These are phyloP conservation scores for Apantesis nais DNA, from an alignment of 2,888 invertebrate genomes.

Conservation along the genomic window DNA sequence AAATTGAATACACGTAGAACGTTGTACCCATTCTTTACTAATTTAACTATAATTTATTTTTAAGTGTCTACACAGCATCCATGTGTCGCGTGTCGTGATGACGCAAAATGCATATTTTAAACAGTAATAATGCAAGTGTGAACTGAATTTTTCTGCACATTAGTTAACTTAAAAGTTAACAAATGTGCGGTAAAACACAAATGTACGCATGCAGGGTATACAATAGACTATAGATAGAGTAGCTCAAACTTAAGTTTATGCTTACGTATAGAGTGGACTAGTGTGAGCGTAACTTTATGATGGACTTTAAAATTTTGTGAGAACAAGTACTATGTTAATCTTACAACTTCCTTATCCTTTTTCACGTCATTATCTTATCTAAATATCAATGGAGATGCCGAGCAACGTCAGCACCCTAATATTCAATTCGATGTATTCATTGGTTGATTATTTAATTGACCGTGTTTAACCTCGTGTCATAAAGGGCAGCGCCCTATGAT, in stretches of 20 bases:
- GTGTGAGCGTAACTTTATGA: neutral
- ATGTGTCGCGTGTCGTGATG: neutral
- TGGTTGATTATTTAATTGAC: constrained; percentile 72
- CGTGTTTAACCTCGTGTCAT: constrained; percentile 63
- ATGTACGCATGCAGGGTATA: neutral
- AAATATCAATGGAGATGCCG: constrained; percentile 2
- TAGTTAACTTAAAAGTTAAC: neutral
- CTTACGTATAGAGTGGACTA: neutral
- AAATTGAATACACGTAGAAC: neutral
- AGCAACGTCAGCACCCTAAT: constrained; percentile 4
- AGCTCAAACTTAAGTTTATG: neutral
- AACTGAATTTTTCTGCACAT: neutral
- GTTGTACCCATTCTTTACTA: neutral
- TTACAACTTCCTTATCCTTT: neutral
- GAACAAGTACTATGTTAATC: neutral
- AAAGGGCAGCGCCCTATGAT: constrained; percentile 69
- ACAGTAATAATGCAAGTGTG: neutral
- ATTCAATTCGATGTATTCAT: constrained; percentile 23
- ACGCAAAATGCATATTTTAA: no score
- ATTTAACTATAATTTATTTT: neutral
- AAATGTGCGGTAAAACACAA: no score
- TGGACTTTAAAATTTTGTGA: neutral
- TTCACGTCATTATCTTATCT: neutral
- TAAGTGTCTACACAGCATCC: neutral
- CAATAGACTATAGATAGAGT: neutral